phyloP scores from a whole-genome alignment of 2,797 vertebrate species.

The Bradypodion ventrale region DNA sequence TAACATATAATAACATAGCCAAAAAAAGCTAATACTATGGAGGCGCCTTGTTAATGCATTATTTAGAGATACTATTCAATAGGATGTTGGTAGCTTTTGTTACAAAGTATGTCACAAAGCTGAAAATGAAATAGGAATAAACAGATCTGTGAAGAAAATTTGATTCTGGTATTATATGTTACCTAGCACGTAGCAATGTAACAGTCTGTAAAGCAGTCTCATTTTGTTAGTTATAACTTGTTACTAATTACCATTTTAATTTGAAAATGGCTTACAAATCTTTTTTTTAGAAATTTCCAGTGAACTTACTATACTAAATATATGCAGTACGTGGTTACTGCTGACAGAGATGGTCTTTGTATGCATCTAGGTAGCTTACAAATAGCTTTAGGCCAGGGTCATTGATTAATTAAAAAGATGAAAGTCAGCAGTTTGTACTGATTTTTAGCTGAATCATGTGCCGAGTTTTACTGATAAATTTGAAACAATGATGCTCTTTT shows the following conservation, averaged over 20 bases:
- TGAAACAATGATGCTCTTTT: constrained; percentile 15
- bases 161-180: constrained; percentile 15
- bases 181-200: background rate
- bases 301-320: constrained; percentile 20
- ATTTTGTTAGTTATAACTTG: constrained; percentile 28
- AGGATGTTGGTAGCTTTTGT: constrained; percentile 57
- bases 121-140: constrained; percentile 47
- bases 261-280: constrained; percentile 25
- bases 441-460: constrained; percentile 35
- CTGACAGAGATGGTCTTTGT: constrained; percentile 14
- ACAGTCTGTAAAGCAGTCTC: constrained; percentile 27
- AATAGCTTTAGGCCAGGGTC: constrained; percentile 13
- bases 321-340: background rate
- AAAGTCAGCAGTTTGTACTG: constrained; percentile 52
- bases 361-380: background rate
- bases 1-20: no score
- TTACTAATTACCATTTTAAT: constrained; percentile 35
- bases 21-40: constrained; percentile 45
- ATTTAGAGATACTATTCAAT: constrained; percentile 51
- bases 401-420: constrained; percentile 29
- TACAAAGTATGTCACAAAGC: constrained; percentile 42
- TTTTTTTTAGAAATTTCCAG: background rate
- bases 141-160: constrained; percentile 42
- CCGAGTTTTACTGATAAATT: constrained; percentile 38
- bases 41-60: constrained; percentile 60